Evolutionary conservation across 2,113 vertebrate species (phyloP), one percentile per base, ranked within the genome.

Genomic region (Tapirus terrestris): DNA sequence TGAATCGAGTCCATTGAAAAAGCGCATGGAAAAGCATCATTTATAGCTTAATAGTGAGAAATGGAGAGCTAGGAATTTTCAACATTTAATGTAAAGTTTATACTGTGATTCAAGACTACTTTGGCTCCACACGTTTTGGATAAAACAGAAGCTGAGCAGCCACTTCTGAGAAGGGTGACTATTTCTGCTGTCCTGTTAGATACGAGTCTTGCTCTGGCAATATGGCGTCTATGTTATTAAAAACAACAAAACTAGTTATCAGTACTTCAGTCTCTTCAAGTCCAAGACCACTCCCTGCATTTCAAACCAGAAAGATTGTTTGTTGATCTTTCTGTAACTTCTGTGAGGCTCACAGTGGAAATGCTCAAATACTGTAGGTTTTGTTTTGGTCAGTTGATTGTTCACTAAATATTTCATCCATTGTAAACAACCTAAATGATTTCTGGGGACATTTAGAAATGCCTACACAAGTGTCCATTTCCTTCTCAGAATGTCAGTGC

Each of bases 401-500:
- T 83, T 53, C 48, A 82, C 11, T 53, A 6, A 43, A 9, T 12
- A 20, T 29, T 83, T 45, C 9, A 0, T n/a, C 1, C 53, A 43
- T 25, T 76, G 16, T 3, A 0, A 94, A 39, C 13, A 83, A 76
- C 9, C 48, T 25, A 61, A 90, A 77, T 29, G 91, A 6, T 61
- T 33, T n/a, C 5, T 23, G 21, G 10, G 23, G 4, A 4, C 80
- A 80, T 75, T 61, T 87, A 97, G 60, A 91, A n/a, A 72, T 58
- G 27, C 8, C 45, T 31, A 18, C 6, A 29, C 5, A 53, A 51
- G 5, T 25, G 39, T 18, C 58, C 39, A 36, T 79, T 91, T 85
- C 76, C 89, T 93, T 96, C 77, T 43, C 67, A 95, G 90, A 96
- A 84, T 96, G 36, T 53, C 83, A 95, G 92, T 98, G 98, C 98